Conservation (phyloP, 2,797 vertebrate genomes). For the Macropodus opercularis region DNA sequence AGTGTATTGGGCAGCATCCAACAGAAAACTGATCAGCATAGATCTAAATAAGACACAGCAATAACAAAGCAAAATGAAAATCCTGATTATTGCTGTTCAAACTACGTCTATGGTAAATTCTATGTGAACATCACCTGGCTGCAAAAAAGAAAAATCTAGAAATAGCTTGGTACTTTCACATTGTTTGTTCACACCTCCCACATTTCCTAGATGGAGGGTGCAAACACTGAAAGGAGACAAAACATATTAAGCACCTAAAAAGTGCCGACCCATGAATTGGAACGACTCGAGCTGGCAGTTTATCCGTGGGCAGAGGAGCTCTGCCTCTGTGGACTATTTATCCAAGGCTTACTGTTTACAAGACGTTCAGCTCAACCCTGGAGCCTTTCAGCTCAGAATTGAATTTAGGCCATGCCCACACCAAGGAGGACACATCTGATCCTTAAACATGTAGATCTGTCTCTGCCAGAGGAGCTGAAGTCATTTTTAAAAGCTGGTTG, state of each 20-base stretch:
- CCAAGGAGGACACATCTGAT: conserved; percentile 19
- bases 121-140: conserved; percentile 36
- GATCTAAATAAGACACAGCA: not conserved
- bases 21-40: not conserved
- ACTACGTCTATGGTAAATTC: conserved; percentile 11
- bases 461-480: not conserved
- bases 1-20: not conserved
- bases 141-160: conserved; percentile 39
- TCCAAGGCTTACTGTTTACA: conserved; percentile 55
- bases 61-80: not conserved
- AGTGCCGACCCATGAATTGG: conserved; percentile 43
- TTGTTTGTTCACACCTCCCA: conserved; percentile 67
- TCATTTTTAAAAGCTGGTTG: not conserved
- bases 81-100: conserved; percentile 8
- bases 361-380: conserved; percentile 50
- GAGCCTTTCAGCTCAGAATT: conserved; percentile 39
- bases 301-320: conserved; percentile 54
- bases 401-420: conserved; percentile 49
- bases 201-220: conserved; percentile 42
- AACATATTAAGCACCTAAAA: conserved; percentile 60
- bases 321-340: conserved; percentile 56
- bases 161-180: conserved; percentile 48
- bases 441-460: conserved; percentile 22
- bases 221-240: conserved; percentile 57
- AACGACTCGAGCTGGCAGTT: conserved; percentile 54